Percentiles rank a stretch among this genome's conserved stretches.
These are phyloP conservation scores for Sminthopsis crassicaudata DNA, from an alignment of 2,113 vertebrate genomes.

Conservation along the genomic window DNA sequence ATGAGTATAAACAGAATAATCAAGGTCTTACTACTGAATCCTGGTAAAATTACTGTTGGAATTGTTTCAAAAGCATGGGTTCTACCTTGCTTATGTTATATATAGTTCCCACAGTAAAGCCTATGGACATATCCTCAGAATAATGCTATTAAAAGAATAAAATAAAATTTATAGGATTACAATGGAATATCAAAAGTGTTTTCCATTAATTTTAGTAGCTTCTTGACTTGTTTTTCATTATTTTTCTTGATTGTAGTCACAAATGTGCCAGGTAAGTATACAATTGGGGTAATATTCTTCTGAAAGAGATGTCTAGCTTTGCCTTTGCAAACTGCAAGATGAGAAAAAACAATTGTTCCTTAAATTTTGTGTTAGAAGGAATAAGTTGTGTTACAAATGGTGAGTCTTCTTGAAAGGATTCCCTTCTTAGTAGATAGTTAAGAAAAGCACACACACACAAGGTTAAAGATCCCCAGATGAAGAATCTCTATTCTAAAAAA, in stretches of 20 bases:
- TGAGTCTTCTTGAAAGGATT: not conserved
- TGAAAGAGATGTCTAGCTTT: not conserved
- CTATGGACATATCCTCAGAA: not conserved
- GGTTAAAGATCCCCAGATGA: not conserved
- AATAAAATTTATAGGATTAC: not conserved
- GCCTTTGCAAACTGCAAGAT: not conserved
- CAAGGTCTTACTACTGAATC: not conserved
- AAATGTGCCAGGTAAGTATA: not conserved
- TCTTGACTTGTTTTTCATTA: not conserved
- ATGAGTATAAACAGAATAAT: not conserved
- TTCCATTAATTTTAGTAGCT: not conserved
- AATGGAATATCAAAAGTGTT: not conserved
- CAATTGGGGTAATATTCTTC: not conserved
- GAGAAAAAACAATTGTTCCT: not conserved
- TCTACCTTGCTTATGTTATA: not conserved
- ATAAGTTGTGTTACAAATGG: not conserved
- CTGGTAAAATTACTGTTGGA: not conserved
- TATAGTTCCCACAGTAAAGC: not conserved
- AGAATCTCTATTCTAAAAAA: not conserved
- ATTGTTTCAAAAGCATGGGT: not conserved
- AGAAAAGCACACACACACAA: not conserved
- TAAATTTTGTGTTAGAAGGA: not conserved
- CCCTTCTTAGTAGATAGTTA: not conserved
- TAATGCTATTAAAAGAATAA: not conserved
- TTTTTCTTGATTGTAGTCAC: not conserved